Conservation (phyloP, 2,888 invertebrate genomes). For the Andrena bicolor region DNA sequence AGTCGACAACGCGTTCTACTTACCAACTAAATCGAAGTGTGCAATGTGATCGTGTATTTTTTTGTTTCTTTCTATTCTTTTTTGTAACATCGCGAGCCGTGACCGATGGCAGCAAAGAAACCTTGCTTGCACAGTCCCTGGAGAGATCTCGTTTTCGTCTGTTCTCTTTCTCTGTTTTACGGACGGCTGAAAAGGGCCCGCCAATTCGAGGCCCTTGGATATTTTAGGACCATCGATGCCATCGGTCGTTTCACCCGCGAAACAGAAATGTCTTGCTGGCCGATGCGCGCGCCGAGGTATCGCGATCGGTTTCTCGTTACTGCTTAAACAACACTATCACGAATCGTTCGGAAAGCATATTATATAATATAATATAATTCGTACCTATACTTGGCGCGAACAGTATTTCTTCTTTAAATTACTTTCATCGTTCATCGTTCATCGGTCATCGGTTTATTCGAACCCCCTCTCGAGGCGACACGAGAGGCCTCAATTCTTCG, state of each 20-base stretch:
- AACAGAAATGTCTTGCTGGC: conserved; percentile 22
- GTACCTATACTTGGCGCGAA: conserved; percentile 55
- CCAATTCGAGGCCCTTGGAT: conserved; percentile 28
- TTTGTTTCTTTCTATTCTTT: not conserved
- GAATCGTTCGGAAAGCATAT: conserved; percentile 64
- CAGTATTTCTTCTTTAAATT: conserved; percentile 54
- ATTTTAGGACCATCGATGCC: conserved; percentile 33
- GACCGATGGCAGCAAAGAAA: conserved; percentile 17
- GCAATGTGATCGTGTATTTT: conserved; percentile 10
- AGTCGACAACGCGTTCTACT: conserved; percentile 11
- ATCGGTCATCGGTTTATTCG: conserved; percentile 60
- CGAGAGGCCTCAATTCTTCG: conserved; percentile 48
- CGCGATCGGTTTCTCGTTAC: conserved; percentile 10
- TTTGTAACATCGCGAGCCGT: not conserved
- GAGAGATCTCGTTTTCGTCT: conserved; percentile 9
- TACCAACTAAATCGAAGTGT: conserved; percentile 18
- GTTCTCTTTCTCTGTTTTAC: conserved; percentile 33
- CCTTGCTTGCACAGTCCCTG: conserved; percentile 14
- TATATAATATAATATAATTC: conserved; percentile 52
- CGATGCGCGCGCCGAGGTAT: not conserved
- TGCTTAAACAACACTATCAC: conserved; percentile 60
- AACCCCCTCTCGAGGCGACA: conserved; percentile 55
- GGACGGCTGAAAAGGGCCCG: conserved; percentile 60
- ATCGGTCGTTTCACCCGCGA: conserved; percentile 38
- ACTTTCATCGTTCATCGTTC: conserved; percentile 74